Evolutionary conservation across 2,797 vertebrate genomes (phyloP).

Genomic region (Sebastes baramenuke): DNA sequence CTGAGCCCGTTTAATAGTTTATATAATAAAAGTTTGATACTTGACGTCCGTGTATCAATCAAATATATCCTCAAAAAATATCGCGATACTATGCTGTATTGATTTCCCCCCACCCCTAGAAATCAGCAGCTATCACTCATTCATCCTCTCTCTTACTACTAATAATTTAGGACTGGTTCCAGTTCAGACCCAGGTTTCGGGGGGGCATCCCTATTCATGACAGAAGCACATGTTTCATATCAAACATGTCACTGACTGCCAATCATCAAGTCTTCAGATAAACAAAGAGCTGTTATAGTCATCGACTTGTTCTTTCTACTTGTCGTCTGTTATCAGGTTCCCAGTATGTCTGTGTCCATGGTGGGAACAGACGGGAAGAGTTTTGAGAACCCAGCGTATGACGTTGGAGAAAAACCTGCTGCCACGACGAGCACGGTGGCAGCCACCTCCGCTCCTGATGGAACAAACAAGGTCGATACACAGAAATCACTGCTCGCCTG

Average conservation of each 20-base stretch:
- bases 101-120: no score
- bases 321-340: conserved; percentile 37
- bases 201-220: neutral
- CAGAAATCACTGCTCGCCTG: neutral
- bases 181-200: neutral
- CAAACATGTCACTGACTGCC: neutral
- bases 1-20: no score
- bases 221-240: neutral
- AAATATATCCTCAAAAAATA: no score
- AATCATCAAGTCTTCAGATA: neutral
- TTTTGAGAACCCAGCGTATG: conserved; percentile 78
- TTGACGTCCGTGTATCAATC: no score
- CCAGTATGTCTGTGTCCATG: conserved; percentile 58
- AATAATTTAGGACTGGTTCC: neutral
- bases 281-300: neutral
- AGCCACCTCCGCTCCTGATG: conserved; percentile 7
- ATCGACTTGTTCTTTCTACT: neutral
- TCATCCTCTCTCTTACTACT: neutral
- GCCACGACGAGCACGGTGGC: neutral
- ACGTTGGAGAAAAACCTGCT: neutral
- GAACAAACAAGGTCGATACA: conserved; percentile 59
- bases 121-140: neutral
- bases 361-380: conserved; percentile 30
- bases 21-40: no score
- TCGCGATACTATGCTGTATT: no score